Base-by-base conservation (phyloP, 2,113 vertebrate species). In the Poecilia latipinna region DNA sequence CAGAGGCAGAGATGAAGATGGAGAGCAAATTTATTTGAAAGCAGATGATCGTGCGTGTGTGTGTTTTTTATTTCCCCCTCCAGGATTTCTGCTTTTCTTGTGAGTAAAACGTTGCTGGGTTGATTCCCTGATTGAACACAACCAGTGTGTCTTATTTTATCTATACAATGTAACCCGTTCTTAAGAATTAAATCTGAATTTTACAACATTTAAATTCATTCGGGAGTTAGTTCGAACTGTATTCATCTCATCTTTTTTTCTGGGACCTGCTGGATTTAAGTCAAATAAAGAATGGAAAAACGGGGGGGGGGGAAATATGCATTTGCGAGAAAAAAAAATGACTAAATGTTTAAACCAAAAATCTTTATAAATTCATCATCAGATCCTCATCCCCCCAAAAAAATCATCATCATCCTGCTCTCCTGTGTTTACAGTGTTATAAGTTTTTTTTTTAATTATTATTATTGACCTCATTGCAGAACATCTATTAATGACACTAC, bases 41-140 rank as follows among this genome's bases (percentile, higher is more conserved):
- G 31, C 8, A 74, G 12, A 0, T 12, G 15, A 3, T 4, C 5
- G 1, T 1, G 8, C 4, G n/a, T 33, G n/a, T 3, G n/a, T 3
- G 24, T 57, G 51, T 35, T 6, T 33, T 6, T 35, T 35, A 8
- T 35, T 22, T 19, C 1, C 0, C 10, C 3, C 24, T 26, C n/a
- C 31, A 8, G 1, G 2, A 8, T 39, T 74, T 61, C 24, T 57
- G 4, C 2, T 3, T 26, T 73, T 62, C 2, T 10, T 66, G 0
- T 62, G 39, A 0, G 17, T 48, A 61, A 44, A 33, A 0, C 31
- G 12, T 15, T 37, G 72, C 4, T 0, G 4, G 11, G 4, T 42
- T 42, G 37, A 32, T 69, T 1, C 54, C 12, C 24, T 61, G 48
- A 15, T 2, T 65, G 37, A 13, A 37, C 26, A 19, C 48, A 42